phyloP scores from a whole-genome alignment of 2,113 vertebrate genomes.

The Crotalus horridus region DNA sequence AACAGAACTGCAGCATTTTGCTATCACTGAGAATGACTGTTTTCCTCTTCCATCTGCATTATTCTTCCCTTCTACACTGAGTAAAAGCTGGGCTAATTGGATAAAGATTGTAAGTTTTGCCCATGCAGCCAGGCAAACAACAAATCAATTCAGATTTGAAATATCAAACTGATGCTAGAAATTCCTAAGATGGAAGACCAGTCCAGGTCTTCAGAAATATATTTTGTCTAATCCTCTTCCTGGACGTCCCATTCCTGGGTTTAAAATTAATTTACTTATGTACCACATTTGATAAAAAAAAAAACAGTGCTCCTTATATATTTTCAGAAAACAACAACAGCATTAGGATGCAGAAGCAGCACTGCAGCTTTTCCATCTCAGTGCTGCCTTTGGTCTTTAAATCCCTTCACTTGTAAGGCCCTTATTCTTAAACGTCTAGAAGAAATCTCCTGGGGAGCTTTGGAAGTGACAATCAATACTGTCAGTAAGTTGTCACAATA shows the following conservation, averaged over 20 bases:
- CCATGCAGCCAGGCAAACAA: not conserved
- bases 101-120: not conserved
- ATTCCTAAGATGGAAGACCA: not conserved
- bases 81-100: not conserved
- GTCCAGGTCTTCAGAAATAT: not conserved
- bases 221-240: not conserved
- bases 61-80: not conserved
- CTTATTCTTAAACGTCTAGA: slow-evolving; percentile 18
- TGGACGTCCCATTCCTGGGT: not conserved
- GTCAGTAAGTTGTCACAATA: slow-evolving; percentile 28
- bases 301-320: not conserved
- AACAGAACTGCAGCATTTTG: not conserved
- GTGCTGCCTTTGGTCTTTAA: not conserved
- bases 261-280: not conserved
- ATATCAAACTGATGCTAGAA: not conserved
- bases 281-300: not conserved
- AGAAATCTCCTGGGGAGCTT: not conserved
- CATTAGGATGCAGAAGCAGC: not conserved
- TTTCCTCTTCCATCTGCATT: not conserved
- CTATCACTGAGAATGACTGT: not conserved
- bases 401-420: not conserved
- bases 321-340: not conserved
- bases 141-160: not conserved
- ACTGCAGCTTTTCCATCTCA: not conserved
- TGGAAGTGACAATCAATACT: slow-evolving; percentile 25